These are phyloP conservation scores for Leptogaster cylindrica DNA, from an alignment of 2,888 invertebrate species.

Conservation along the genomic window DNA sequence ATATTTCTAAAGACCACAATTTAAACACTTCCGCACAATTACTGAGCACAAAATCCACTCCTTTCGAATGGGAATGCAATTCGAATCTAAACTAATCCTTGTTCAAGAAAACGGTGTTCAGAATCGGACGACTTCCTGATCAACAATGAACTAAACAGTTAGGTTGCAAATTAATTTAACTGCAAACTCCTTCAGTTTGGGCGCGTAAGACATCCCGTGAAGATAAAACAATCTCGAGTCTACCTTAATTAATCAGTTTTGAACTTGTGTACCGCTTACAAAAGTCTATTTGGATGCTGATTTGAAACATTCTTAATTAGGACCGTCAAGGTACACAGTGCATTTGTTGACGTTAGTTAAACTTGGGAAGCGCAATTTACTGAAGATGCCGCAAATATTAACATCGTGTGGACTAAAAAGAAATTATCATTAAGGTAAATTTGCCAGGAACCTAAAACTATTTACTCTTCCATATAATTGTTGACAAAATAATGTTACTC, in stretches of 20 bases:
- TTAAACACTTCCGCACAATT: conserved; percentile 10
- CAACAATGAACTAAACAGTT: conserved; percentile 16
- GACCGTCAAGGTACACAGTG: not conserved
- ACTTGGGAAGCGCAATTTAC: conserved; percentile 7
- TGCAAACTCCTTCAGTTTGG: not conserved
- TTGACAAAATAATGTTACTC: too few relatives aligned
- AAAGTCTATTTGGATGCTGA: conserved; percentile 8
- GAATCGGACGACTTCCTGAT: not conserved
- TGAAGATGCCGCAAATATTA: conserved; percentile 1
- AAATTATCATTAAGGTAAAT: conserved; percentile 19
- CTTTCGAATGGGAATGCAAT: not conserved
- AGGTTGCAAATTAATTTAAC: conserved; percentile 22
- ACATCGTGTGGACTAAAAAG: not conserved
- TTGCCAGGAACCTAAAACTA: too few relatives aligned
- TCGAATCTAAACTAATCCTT: not conserved
- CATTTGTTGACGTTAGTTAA: too few relatives aligned
- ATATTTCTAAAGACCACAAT: conserved; percentile 51
- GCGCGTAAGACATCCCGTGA: not conserved
- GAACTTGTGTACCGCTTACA: conserved; percentile 10
- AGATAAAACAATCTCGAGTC: conserved; percentile 15
- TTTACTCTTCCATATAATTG: too few relatives aligned
- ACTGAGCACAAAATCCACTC: not conserved
- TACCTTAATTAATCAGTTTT: conserved; percentile 5
- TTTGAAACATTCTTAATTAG: conserved; percentile 24
- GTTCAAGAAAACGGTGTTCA: conserved; percentile 10